Evolutionary conservation across 2,888 invertebrate species (phyloP).

Genomic region (Drosophila borealis): DNA sequence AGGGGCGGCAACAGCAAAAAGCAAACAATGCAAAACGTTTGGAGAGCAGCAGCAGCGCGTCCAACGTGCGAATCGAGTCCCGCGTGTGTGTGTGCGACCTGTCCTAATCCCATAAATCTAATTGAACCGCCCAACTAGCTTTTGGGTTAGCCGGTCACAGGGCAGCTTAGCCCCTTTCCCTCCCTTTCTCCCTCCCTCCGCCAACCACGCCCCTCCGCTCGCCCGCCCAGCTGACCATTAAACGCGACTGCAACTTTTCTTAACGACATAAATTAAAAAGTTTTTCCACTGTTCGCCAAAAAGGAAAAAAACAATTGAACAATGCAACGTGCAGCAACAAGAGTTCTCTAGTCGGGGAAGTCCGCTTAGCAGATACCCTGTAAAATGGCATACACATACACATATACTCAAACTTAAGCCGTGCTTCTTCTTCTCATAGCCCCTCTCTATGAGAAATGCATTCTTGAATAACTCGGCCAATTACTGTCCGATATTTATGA

Average conservation of each 20-base stretch:
- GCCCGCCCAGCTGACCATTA: constrained; percentile 51
- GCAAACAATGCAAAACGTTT: constrained; percentile 66
- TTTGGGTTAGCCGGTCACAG: constrained; percentile 71
- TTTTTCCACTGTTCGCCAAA: constrained; percentile 24
- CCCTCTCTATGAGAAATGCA: too few species aligned
- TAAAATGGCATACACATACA: too few species aligned
- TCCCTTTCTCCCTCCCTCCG: neutral
- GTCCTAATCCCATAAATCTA: constrained; percentile 73
- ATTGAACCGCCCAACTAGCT: constrained; percentile 51
- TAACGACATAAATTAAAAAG: constrained; percentile 69
- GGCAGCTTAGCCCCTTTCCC: neutral
- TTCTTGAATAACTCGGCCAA: too few species aligned
- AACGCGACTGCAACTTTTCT: constrained; percentile 59
- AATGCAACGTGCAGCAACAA: constrained; percentile 25
- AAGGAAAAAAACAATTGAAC: constrained; percentile 40
- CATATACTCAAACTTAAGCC: too few species aligned
- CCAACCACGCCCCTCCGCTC: neutral
- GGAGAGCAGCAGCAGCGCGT: constrained; percentile 2
- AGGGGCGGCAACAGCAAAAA: constrained; percentile 21
- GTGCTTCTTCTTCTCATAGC: too few species aligned
- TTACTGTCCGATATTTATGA: too few species aligned
- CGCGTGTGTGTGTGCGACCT: constrained; percentile 33
- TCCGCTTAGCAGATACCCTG: too few species aligned
- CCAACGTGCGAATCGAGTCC: too few species aligned
- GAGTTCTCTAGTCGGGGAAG: neutral